Percentiles rank a stretch among this genome's conserved stretches.
Conservation (phyloP, 1,140 invertebrate species). For the Caenorhabditis inopinata region DNA sequence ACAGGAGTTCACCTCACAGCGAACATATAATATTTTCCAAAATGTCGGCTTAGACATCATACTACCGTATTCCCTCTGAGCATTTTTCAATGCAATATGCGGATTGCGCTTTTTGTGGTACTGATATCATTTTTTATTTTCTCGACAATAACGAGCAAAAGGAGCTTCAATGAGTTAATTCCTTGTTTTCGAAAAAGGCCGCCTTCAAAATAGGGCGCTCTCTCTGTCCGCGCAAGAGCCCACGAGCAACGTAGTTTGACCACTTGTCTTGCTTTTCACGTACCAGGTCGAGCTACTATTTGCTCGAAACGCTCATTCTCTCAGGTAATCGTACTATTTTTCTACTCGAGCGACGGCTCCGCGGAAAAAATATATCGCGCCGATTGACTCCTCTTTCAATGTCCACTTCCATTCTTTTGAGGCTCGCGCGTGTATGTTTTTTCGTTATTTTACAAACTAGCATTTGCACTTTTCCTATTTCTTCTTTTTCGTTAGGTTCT, state of each 20-base stretch:
- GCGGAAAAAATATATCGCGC: not conserved
- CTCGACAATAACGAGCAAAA: no score
- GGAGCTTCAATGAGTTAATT: no score
- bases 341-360: not conserved
- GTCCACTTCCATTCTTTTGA: conserved; percentile 11
- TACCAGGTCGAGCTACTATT: conserved; percentile 28
- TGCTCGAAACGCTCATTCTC: not conserved
- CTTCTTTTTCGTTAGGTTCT: no score
- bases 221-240: not conserved
- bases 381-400: conserved; percentile 30
- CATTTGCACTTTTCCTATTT: conserved; percentile 3
- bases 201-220: no score
- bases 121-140: no score
- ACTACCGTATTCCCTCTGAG: no score
- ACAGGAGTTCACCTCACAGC: no score
- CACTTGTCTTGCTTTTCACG: conserved; percentile 28
- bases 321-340: conserved; percentile 10
- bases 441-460: not conserved
- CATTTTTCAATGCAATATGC: no score
- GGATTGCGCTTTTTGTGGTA: no score
- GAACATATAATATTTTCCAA: no score
- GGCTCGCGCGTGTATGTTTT: not conserved
- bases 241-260: not conserved
- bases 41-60: no score
- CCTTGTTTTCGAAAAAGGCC: no score